Base-by-base conservation (phyloP, 2,888 invertebrate species). In the Cheilosia vulpina region DNA sequence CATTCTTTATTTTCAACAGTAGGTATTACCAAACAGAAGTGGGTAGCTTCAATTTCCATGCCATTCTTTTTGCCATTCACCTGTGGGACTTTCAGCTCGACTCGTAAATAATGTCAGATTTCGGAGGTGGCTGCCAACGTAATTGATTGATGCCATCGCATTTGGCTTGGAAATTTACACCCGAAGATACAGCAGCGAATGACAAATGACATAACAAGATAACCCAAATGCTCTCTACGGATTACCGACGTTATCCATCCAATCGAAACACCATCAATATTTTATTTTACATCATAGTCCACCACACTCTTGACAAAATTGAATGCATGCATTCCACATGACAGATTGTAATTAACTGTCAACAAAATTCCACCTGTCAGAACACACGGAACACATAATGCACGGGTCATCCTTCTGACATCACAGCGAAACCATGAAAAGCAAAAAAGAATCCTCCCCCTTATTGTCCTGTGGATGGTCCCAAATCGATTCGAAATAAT, bases 81-180 rank as follows among this genome's bases (percentile, higher is more conserved):
- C 58, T 58, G 21, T 58, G 41, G 41, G 9, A 15, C 21, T 34
- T 63, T 7, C 19, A 2, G 13, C 19, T 15, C 4, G n/a, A n/a
- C 43, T 60, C 41, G 3, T 47, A 17, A 24, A 65, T 55, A 21
- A 47, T 21, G 47, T 47, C 11, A 19, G 17, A 73, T 63, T 65
- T n/a, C 55, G 21, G 47, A 38, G 38, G 47, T 27, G 47, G 43
- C 50, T 66, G 50, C 58, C 75, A 58, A 41, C 21, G 27, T 75
- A 75, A 75, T 66, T 66, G 75, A 75, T 66, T 50, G 57, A 58
- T 58, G 50, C 7, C 75, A 50, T 58, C 43, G 38, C 57, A 47
- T 34, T 63, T 15, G 27, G 15, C 19, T 45, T 15, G 19, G 15
- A 53, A 24, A 9, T 7, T 21, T 19, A n/a, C 34, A 65, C 34